Evolutionary conservation across 1,140 invertebrate genomes (phyloP), one percentile per base, ranked within the genome.

Genomic region (Calosoma granatense): DNA sequence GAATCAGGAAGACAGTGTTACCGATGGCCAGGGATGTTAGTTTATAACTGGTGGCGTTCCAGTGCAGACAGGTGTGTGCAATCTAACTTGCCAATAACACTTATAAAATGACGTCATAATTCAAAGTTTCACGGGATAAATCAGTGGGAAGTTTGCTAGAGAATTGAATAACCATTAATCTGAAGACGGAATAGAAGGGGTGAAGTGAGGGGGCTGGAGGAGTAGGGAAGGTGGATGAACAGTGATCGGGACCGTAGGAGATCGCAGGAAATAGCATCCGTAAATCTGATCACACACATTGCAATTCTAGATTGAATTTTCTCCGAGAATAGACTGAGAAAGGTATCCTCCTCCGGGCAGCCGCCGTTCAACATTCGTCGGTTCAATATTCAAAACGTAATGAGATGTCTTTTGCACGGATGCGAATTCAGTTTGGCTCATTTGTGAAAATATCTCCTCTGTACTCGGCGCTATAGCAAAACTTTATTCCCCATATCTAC

Each of bases 251-350:
- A 4, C 15, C 9, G 9, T 3, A 17, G 17, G 15, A 9, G 41
- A 47, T 47, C 41, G 41, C 51, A 55, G 55, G 62, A 61, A 61
- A 61, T 61, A 59, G 58, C 60, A 59, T 57, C 58, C 57, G 58
- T 60, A 61, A 63, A 63, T 61, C 62, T 61, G 62, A 61, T 63
- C 62, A 59, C 62, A 59, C 59, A 59, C 59, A 63, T 63, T 63
- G 60, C 54, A 60, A 62, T 63, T 63, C 59, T 22, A 51, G 58
- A 63, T 63, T 61, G 62, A 63, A 63, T 63, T 63, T 59, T 51
- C 54, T 60, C 4, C 17, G 9, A 39, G 54, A 59, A 61, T 61
- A 54, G 47, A 61, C 22, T 23, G 54, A 59, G 51, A 51, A 57
- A 60, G 56, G 60, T 51, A 56, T 22, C 61, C 6, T 36, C 26